Evolutionary conservation across 2,888 invertebrate species (phyloP).

Genomic region (Syrphus vitripennis): DNA sequence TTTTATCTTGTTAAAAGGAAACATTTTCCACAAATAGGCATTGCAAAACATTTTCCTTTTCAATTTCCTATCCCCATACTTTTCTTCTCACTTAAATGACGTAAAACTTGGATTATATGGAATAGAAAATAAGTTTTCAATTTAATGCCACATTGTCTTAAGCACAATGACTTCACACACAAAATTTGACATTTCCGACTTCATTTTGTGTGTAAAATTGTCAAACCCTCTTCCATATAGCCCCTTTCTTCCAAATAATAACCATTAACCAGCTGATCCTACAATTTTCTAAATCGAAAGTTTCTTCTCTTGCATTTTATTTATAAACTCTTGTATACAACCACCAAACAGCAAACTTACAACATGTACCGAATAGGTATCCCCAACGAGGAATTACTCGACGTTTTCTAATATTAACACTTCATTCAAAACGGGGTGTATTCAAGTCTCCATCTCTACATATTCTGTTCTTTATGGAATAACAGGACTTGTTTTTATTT

Average conservation of each 20-base stretch:
- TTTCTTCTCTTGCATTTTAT: constrained; percentile 36
- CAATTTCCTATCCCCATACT: not conserved
- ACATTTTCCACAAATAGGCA: constrained; percentile 10
- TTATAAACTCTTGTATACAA: not conserved
- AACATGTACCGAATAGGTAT: constrained; percentile 17
- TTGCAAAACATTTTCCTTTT: not conserved
- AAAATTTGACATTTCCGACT: constrained; percentile 65
- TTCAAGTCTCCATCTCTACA: not conserved
- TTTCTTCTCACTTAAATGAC: not conserved
- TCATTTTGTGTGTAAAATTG: constrained; percentile 49
- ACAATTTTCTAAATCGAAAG: constrained; percentile 66
- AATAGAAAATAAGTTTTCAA: constrained; percentile 16
- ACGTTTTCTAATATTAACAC: constrained; percentile 70
- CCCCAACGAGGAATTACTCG: constrained; percentile 30
- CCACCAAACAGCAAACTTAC: constrained; percentile 35
- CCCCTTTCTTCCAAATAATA: constrained; percentile 3
- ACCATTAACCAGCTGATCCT: constrained; percentile 65
- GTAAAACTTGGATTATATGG: not conserved
- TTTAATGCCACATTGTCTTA: constrained; percentile 50
- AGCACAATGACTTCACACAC: constrained; percentile 37
- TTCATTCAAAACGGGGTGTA: constrained; percentile 59
- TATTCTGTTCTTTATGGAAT: not conserved
- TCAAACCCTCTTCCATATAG: constrained; percentile 3
- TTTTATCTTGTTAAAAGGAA: not conserved
- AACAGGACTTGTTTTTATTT: constrained; percentile 41